Evolutionary conservation across 2,888 invertebrate species (phyloP), one percentile per base, ranked within the genome.

Genomic region (Cosmia pyralina): DNA sequence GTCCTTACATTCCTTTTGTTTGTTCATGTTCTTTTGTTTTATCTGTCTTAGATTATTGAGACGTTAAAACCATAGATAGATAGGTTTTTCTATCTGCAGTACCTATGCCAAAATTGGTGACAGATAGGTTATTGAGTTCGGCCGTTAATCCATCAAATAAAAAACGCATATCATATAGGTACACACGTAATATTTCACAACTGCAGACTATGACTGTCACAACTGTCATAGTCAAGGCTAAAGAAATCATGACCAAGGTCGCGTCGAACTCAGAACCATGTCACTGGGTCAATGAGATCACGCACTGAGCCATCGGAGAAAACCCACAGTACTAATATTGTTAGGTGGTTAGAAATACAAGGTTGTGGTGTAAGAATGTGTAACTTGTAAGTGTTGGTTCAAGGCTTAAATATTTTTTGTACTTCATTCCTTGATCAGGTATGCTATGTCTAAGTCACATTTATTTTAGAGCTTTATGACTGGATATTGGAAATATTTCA

Each of bases 251-350:
- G 63, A 74, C 50, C 70, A 81, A 77, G 73, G 83, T 15, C 63
- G 48, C 0, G 22, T 69, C 41, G 28, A 64, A 72, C 69, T 38
- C 46, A 68, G 11, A 79, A 85, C 52, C 19, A 52, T 72, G 85
- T 74, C 52, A 83, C 52, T 82, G 15, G 82, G 85, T 83, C 85
- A 85, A 74, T 79, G 79, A 72, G 63, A 70, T 81, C 72, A 71
- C 64, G 17, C 66, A 63, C 70, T 75, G 72, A 68, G 44, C 64
- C 69, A 63, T 63, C 63, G 53, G 64, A 72, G 84, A 73, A 72
- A 77, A 71, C 69, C 68, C 62, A 73, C 38, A 48, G 53, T 22
- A 53, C 28, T 69, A 28, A 38, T 58, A 58, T 58, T n/a, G 1
- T 68, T 58, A 41, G 4, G 44, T 48, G 34, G 8, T 62, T 60